Percentiles rank a stretch among this genome's conserved stretches.
Evolutionary conservation across 2,797 vertebrate species (phyloP).

Genomic region (Silurus aristotelis): DNA sequence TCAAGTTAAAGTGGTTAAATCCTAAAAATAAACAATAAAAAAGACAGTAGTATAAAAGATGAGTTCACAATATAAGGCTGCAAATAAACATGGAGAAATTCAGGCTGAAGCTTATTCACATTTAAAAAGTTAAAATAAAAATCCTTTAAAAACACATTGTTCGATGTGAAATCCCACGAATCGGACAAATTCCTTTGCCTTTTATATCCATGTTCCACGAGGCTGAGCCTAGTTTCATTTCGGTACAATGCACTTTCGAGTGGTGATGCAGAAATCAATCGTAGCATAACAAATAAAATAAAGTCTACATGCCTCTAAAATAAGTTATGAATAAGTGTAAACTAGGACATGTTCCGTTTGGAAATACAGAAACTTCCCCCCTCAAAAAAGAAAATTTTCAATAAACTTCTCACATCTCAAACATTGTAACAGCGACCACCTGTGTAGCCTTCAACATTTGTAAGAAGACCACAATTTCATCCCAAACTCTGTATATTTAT

Average conservation of each 20-base stretch:
- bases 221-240: neutral
- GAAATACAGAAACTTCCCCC: neutral
- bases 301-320: neutral
- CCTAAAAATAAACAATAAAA: neutral
- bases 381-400: neutral
- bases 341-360: neutral
- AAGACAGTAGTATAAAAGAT: constrained; percentile 1
- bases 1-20: constrained; percentile 21
- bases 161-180: neutral
- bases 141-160: neutral
- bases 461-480: neutral
- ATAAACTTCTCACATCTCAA: neutral
- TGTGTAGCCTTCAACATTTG: neutral
- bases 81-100: neutral
- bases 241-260: neutral
- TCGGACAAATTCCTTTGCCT: too few relatives aligned
- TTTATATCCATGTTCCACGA: neutral
- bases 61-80: neutral
- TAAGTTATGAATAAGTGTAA: neutral
- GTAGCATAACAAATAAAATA: too few relatives aligned
- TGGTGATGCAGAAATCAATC: neutral
- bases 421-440: neutral
- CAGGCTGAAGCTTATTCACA: constrained; percentile 31
- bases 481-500: neutral
- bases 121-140: neutral